These are phyloP conservation scores for Elgaria multicarinata DNA, from an alignment of 2,113 vertebrate genomes.

Conservation along the genomic window DNA sequence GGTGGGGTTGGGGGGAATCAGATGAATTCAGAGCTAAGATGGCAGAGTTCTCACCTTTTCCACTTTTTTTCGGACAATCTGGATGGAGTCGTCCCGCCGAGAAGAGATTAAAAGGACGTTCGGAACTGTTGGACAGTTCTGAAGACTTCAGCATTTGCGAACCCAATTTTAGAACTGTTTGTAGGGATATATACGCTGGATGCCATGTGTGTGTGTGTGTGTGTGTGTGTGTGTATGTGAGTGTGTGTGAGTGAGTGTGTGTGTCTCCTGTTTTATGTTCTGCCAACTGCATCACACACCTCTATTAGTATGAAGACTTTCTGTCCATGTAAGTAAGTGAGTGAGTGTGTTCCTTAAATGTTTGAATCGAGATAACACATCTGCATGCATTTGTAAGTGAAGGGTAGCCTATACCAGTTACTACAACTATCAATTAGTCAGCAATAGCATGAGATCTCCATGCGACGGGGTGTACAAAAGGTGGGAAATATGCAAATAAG, in stretches of 20 bases:
- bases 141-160: slow-evolving; percentile 78
- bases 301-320: slow-evolving; percentile 76
- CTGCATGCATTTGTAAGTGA: slow-evolving; percentile 75
- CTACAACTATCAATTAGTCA: slow-evolving; percentile 80
- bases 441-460: slow-evolving; percentile 72
- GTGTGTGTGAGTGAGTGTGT: slow-evolving; percentile 52
- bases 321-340: slow-evolving; percentile 75
- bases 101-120: slow-evolving; percentile 76
- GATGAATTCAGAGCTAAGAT: slow-evolving; percentile 78
- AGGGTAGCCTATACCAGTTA: slow-evolving; percentile 74
- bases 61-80: slow-evolving; percentile 68
- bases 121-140: slow-evolving; percentile 77
- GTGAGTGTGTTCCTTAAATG: slow-evolving; percentile 69
- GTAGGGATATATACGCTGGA: slow-evolving; percentile 73
- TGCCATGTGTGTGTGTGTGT: slow-evolving; percentile 66
- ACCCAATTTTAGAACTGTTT: slow-evolving; percentile 77
- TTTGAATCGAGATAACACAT: slow-evolving; percentile 71
- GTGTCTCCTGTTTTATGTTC: slow-evolving; percentile 75
- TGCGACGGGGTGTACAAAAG: slow-evolving; percentile 72
- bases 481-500: slow-evolving; percentile 73
- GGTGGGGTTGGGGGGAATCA: slow-evolving; percentile 66
- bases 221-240: slow-evolving; percentile 46
- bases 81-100: slow-evolving; percentile 76
- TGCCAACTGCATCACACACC: slow-evolving; percentile 74
- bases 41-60: slow-evolving; percentile 80